Base-by-base conservation (phyloP, 2,113 vertebrate species). In the Athene noctua region DNA sequence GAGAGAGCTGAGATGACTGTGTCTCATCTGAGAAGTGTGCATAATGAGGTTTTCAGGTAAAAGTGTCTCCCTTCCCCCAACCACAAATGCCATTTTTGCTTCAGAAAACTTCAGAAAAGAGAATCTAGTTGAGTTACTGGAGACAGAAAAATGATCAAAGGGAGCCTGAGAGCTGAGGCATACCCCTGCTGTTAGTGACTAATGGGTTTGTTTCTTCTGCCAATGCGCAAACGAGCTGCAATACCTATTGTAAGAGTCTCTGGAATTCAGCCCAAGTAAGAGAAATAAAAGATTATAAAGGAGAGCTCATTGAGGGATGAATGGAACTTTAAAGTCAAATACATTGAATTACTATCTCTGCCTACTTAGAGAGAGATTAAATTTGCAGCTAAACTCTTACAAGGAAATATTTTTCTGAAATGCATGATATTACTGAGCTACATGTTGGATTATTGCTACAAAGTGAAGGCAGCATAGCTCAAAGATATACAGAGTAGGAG, bases 131-230 rank as follows among this genome's bases (percentile, higher is more conserved):
- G 88, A 91, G 86, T 78, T 92, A 86, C 57, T 89, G 77, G 74
- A 89, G 94, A 92, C 75, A 82, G 83, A 92, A 81, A 87, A 94
- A 97, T 72, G 95, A 97, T 95, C 83, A 96, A 95, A 94, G 86
- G 44, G 34, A 96, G 52, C 4, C 3, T 65, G 36, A 81, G 86
- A 80, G 89, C 72, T 81, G 74, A 94, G 86, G 36, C 83, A 89
- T 92, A 81, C 86, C 92, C 92, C 96, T 68, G 86, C 97, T 96
- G 96, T 81, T 96, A 95, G 86, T 75, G 86, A 89, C 88, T 97
- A 95, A 96, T 92, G 86, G 86, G 73, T 85, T 96, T 97, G 91
- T 94, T 96, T 95, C 94, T 92, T 91, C 91, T 95, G 86, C 88
- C 77, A 94, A 79, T 1, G 44, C 4, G 6, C 59, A 94, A 92